Evolutionary conservation across 2,797 vertebrate genomes (phyloP).

Genomic region (Serranus cabrilla): DNA sequence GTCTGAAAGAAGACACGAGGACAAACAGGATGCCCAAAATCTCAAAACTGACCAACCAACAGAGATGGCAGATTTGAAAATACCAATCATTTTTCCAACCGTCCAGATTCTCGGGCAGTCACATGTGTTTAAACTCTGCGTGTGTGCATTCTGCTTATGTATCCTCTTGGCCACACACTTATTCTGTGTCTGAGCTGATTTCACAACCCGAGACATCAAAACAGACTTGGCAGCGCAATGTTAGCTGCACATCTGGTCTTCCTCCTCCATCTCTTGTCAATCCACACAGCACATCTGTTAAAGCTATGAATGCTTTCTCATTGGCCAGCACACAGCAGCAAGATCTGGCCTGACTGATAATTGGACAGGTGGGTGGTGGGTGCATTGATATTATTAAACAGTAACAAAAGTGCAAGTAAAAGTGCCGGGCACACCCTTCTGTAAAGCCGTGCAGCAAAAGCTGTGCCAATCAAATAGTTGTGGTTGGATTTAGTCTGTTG

Average conservation of each 20-base stretch:
- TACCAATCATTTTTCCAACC: no score
- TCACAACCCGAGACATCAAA: slow-evolving; percentile 13
- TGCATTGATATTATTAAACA: neutral
- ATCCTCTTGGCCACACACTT: neutral
- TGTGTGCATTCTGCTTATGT: neutral
- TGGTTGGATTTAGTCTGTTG: neutral
- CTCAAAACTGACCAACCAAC: no score
- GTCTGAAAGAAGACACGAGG: no score
- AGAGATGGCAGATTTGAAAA: no score
- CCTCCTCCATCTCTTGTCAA: slow-evolving; percentile 3
- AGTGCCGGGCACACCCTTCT: neutral
- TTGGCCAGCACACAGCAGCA: neutral
- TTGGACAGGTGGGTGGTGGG: neutral
- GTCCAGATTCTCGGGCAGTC: neutral
- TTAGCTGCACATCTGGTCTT: slow-evolving; percentile 48
- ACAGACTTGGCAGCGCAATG: neutral
- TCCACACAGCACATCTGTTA: slow-evolving; percentile 46
- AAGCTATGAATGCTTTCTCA: neutral
- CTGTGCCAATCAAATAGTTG: neutral
- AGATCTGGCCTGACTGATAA: slow-evolving; percentile 9
- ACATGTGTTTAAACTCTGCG: neutral
- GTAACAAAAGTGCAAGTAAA: neutral
- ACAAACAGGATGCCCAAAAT: no score
- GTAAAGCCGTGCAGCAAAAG: neutral
- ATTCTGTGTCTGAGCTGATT: slow-evolving; percentile 15